Conservation (phyloP, 2,888 invertebrate species). For the Leucophora obtusa region DNA sequence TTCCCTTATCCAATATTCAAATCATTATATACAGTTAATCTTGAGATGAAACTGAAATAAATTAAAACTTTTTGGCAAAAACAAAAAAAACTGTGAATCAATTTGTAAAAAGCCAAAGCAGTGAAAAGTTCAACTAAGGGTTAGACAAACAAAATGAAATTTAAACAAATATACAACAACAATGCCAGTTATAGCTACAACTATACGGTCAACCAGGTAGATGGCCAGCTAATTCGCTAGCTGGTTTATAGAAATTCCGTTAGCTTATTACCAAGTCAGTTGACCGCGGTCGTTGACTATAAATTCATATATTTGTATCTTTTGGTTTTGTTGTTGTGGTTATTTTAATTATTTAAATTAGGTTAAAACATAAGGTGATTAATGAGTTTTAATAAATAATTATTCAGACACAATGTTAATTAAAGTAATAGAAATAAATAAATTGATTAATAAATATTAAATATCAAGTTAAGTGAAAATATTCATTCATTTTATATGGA, state of each 20-base stretch:
- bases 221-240: background rate
- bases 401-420: background rate
- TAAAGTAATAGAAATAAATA: background rate
- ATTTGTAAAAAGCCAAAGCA: constrained; percentile 4
- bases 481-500: no score
- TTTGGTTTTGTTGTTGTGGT: constrained; percentile 17
- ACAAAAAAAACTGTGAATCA: constrained; percentile 14
- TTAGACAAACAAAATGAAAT: constrained; percentile 4
- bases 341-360: constrained; percentile 51
- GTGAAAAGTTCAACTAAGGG: constrained; percentile 5
- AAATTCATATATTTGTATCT: constrained; percentile 26
- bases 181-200: background rate
- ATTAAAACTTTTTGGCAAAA: background rate
- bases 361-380: constrained; percentile 49
- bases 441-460: no score
- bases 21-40: constrained; percentile 20
- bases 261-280: constrained; percentile 7
- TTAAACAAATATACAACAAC: constrained; percentile 1
- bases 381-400: constrained; percentile 37
- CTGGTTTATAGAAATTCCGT: constrained; percentile 14
- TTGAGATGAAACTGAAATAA: background rate
- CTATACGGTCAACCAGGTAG: background rate
- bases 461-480: no score
- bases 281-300: constrained; percentile 27
- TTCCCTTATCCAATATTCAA: background rate